Evolutionary conservation across 1,140 invertebrate species (phyloP), one percentile per base, ranked within the genome.

Genomic region (Temnothorax curvispinosus): DNA sequence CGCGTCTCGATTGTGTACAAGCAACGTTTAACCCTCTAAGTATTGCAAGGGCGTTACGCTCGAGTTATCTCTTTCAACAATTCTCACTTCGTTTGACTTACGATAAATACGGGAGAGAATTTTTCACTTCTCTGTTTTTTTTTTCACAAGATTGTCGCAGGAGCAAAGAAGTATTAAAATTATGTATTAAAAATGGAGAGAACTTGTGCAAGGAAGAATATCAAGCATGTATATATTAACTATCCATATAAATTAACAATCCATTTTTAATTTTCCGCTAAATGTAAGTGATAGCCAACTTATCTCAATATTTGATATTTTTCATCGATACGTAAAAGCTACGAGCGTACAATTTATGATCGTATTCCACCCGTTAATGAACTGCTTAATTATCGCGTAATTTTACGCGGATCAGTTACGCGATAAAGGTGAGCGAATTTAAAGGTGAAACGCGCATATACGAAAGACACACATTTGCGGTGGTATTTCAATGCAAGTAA

Each of bases 401-500:
- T 1, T 75, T 41, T 84, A 44, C 15, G 5, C 77, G 67, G 27
- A 74, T 82, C 21, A n/a, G 21, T 71, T 72, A 15, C 18, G 47
- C 65, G 35, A 21, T 52, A 27, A 11, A 58, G 38, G 18, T 4
- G 27, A 1, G 6, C 38, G 18, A 47, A 35, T 82, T n/a, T 60
- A 74, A 84, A 60, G 54, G 41, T 75, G 32, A 82, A 82, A 60
- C n/a, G 35, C 52, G 9, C 21, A 38, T 38, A 38, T 72, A 50
- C 74, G 52, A 71, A 35, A 50, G 21, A 87, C 67, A 50, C 41
- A 81, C 18, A 82, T 38, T 54, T 41, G 13, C 41, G 41, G 15
- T 5, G 27, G 74, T 71, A 86, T 89, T 80, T 88, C 88, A 74
- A 89, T 86, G 27, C 27, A 27, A 87, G 52, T 88, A 88, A 89